Percentiles rank a stretch among this genome's conserved stretches.
Conservation (phyloP, 2,888 invertebrate species). For the Cantharis lateralis region DNA sequence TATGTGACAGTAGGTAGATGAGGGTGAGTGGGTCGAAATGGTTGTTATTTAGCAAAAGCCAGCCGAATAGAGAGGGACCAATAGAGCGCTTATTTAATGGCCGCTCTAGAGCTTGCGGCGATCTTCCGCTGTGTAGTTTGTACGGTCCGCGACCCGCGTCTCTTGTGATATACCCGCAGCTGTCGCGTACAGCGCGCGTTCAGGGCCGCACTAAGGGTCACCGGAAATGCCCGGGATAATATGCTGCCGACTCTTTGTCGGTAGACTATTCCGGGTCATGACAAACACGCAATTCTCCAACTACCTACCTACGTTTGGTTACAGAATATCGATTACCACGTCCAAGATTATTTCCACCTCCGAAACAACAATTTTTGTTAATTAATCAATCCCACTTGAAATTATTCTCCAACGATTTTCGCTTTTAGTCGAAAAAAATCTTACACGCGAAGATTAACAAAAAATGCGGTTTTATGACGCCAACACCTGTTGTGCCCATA, state of each 20-base stretch:
- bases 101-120: constrained; percentile 54
- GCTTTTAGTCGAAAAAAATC: not conserved
- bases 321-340: constrained; percentile 21
- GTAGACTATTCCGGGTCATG: constrained; percentile 18
- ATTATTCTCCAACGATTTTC: not conserved
- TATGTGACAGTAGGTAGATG: constrained; percentile 37
- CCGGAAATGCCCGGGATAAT: constrained; percentile 36
- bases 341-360: constrained; percentile 1
- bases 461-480: not conserved
- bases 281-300: constrained; percentile 22
- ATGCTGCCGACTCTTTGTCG: constrained; percentile 22
- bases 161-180: constrained; percentile 41
- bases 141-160: constrained; percentile 55
- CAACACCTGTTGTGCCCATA: not conserved
- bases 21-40: constrained; percentile 35
- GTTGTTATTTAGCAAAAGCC: not conserved
- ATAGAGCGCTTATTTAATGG: constrained; percentile 55
- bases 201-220: constrained; percentile 39
- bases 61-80: constrained; percentile 20
- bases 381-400: not conserved
- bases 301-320: constrained; percentile 24
- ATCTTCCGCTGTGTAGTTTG: constrained; percentile 57
- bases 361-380: not conserved
- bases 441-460: not conserved
- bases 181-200: constrained; percentile 40